Conservation (phyloP, 2,113 vertebrate species). For the Brachyistius frenatus region DNA sequence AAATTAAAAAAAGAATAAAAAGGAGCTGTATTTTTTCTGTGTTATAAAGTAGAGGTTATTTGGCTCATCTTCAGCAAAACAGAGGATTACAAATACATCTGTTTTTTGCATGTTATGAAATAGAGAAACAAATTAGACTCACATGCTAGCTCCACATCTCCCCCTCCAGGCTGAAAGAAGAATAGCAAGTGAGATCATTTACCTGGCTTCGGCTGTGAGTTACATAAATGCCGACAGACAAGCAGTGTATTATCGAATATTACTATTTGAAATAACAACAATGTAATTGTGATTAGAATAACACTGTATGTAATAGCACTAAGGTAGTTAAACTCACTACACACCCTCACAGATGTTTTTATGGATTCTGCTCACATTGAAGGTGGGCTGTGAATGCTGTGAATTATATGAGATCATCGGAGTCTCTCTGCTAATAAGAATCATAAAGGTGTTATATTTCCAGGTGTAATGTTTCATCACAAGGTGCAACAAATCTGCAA, state of each 20-base stretch:
- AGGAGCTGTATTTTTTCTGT: neutral
- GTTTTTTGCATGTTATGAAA: slow-evolving; percentile 33
- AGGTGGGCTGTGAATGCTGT: neutral
- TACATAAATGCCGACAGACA: slow-evolving; percentile 20
- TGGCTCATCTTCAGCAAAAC: slow-evolving; percentile 32
- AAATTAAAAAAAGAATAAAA: neutral
- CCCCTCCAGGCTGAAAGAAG: slow-evolving; percentile 62
- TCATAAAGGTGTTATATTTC: neutral
- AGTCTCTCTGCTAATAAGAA: neutral
- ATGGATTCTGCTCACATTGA: neutral
- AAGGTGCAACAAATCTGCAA: slow-evolving; percentile 12
- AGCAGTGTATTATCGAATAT: neutral
- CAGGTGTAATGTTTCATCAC: neutral
- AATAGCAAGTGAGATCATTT: slow-evolving; percentile 11
- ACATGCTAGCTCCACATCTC: slow-evolving; percentile 71
- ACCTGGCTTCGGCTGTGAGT: slow-evolving; percentile 23
- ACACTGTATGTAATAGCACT: neutral
- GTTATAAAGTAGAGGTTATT: slow-evolving; percentile 39
- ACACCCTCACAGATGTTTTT: neutral
- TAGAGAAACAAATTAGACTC: slow-evolving; percentile 12
- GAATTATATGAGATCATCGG: slow-evolving; percentile 8
- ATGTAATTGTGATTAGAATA: neutral
- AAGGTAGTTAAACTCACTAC: neutral
- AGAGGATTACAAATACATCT: slow-evolving; percentile 32
- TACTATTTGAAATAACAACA: slow-evolving; percentile 11